Percentiles rank a stretch among this genome's conserved stretches.
phyloP scores from a whole-genome alignment of 2,113 vertebrate species.

The Onychorhynchus coronatus region DNA sequence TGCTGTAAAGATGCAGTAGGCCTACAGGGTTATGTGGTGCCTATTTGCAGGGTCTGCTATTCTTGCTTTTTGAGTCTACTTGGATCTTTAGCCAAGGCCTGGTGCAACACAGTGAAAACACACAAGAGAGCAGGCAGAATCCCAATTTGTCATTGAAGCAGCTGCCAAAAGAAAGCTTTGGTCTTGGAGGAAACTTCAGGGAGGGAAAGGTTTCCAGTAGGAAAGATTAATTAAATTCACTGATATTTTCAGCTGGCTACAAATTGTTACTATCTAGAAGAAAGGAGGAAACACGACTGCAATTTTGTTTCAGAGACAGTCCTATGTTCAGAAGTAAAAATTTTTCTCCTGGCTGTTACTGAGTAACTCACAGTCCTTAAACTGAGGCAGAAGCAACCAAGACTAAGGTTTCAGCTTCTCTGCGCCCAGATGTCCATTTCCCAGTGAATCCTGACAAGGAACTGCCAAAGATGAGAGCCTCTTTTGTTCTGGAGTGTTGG shows the following conservation, averaged over 20 bases:
- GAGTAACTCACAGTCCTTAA: neutral
- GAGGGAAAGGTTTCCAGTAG: neutral
- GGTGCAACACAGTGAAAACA: rapidly evolving
- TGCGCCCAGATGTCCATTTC: neutral
- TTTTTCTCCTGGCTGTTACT: neutral
- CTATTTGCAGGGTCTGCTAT: neutral
- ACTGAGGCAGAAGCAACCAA: neutral
- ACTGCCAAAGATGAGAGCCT: rapidly evolving
- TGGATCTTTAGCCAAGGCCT: neutral
- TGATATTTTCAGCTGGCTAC: neutral
- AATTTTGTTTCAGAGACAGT: neutral
- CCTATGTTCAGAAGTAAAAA: neutral
- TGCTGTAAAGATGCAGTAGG: neutral
- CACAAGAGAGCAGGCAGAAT: neutral
- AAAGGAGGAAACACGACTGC: neutral
- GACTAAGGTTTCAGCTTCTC: neutral
- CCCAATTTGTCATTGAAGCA: neutral
- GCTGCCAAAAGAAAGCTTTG: neutral
- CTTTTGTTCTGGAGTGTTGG: neutral
- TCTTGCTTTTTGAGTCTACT: neutral
- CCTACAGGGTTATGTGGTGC: neutral
- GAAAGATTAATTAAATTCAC: neutral
- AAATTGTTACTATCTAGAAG: neutral
- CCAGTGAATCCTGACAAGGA: neutral
- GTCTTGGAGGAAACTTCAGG: neutral